Evolutionary conservation across 2,888 invertebrate genomes (phyloP).

Genomic region (Sesia apiformis): DNA sequence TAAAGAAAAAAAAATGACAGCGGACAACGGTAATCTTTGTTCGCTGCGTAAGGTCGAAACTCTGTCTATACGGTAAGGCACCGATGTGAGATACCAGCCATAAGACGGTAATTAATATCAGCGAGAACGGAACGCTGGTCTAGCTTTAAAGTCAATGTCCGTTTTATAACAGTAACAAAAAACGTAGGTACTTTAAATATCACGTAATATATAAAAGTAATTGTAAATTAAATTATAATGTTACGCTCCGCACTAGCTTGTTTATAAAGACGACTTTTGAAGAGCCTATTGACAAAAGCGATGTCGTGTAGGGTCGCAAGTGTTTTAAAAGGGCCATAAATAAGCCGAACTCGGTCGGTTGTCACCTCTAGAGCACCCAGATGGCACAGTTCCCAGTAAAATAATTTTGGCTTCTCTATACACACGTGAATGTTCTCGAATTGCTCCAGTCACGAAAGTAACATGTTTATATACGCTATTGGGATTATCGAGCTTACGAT

Average conservation of each 20-base stretch:
- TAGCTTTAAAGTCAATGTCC: conserved; percentile 16
- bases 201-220: no score
- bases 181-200: not conserved
- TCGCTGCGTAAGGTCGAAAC: conserved; percentile 46
- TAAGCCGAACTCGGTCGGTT: conserved; percentile 37
- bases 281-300: conserved; percentile 13
- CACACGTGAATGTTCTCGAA: not conserved
- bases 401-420: conserved; percentile 25
- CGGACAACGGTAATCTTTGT: conserved; percentile 65
- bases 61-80: conserved; percentile 31
- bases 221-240: no score
- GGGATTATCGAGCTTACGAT: no score
- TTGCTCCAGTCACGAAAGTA: not conserved
- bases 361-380: conserved; percentile 47
- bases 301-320: conserved; percentile 19
- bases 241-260: no score
- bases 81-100: conserved; percentile 13
- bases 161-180: not conserved
- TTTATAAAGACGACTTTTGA: no score
- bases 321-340: conserved; percentile 44
- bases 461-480: not conserved
- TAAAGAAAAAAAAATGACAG: conserved; percentile 50
- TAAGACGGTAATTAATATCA: conserved; percentile 36
- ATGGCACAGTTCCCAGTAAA: conserved; percentile 57
- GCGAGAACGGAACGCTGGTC: conserved; percentile 22